A percentile compares a stretch with the other conserved stretches of the same genome.
These are phyloP conservation scores for Eptatretus burgeri DNA, from an alignment of 2,113 vertebrate species.

Conservation along the genomic window DNA sequence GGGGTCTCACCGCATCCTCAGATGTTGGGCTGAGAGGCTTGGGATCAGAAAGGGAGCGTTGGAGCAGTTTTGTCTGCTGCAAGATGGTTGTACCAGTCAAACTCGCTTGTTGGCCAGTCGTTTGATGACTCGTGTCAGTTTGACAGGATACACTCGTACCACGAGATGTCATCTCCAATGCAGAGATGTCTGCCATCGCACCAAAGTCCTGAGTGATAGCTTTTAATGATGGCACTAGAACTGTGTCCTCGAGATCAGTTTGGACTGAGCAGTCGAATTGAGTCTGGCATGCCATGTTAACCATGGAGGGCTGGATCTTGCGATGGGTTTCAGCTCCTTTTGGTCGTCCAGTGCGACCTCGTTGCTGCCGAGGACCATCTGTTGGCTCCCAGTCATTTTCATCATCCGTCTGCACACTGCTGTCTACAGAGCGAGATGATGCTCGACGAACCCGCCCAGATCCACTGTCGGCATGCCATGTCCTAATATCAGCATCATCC, in stretches of 20 bases:
- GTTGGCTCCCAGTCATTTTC: conserved; percentile 83
- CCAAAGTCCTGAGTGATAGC: conserved; percentile 54
- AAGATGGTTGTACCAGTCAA: conserved; percentile 48
- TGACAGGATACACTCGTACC: conserved; percentile 70
- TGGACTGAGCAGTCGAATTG: conserved; percentile 92
- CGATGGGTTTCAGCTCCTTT: conserved; percentile 23
- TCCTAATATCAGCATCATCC: no score
- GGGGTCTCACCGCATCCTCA: conserved; percentile 47
- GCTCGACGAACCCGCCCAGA: no score
- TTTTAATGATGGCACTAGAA: conserved; percentile 41
- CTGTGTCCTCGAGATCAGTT: conserved; percentile 63
- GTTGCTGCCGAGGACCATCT: no score
- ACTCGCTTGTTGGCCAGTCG: not conserved
- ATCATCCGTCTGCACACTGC: conserved; percentile 67
- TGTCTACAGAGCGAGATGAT: conserved; percentile 21
- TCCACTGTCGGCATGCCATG: no score
- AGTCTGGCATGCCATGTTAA: conserved; percentile 81
- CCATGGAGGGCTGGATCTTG: conserved; percentile 38
- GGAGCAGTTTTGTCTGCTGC: conserved; percentile 48
- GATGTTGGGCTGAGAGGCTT: conserved; percentile 66
- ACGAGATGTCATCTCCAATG: conserved; percentile 58
- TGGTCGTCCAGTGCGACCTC: conserved; percentile 35
- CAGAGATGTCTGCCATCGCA: conserved; percentile 72
- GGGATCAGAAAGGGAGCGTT: conserved; percentile 73
- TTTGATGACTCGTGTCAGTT: conserved; percentile 27